A percentile compares a stretch with the other conserved stretches of the same genome.
Conservation (phyloP, 2,888 invertebrate genomes). For the Adelognathus sp. region DNA sequence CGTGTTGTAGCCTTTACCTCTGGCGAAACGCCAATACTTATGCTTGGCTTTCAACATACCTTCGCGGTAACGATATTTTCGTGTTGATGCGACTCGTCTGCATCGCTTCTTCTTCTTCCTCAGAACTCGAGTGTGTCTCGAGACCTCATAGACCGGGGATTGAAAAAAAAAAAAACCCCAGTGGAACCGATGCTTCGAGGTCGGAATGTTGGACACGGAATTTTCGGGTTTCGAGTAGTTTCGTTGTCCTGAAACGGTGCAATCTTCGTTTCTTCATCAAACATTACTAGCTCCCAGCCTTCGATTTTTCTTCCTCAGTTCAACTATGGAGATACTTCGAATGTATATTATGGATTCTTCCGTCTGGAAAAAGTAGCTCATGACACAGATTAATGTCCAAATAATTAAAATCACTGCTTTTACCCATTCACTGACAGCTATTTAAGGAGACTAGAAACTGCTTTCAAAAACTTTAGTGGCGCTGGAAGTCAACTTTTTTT, state of each 20-base stretch:
- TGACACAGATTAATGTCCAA: too few relatives aligned
- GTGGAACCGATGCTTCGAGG: neutral
- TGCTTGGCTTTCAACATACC: slow-evolving; percentile 80
- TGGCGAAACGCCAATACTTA: slow-evolving; percentile 78
- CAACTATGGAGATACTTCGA: neutral
- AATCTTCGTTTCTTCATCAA: neutral
- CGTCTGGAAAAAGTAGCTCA: neutral
- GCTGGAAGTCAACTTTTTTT: too few relatives aligned
- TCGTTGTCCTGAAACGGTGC: neutral
- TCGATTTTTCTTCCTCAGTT: neutral
- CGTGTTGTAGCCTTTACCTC: slow-evolving; percentile 64
- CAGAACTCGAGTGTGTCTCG: slow-evolving; percentile 22
- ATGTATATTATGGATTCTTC: neutral
- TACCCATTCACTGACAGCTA: neutral
- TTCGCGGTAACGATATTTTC: slow-evolving; percentile 79
- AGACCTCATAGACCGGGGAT: neutral
- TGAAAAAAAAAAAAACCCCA: slow-evolving; percentile 34
- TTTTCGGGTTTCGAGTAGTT: neutral
- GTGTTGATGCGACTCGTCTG: slow-evolving; percentile 68
- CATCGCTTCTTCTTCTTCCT: slow-evolving; percentile 42
- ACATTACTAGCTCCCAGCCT: neutral
- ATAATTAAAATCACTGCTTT: neutral
- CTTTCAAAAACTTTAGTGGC: too few relatives aligned
- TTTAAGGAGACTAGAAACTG: too few relatives aligned
- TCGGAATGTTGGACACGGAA: neutral